Evolutionary conservation across 2,797 vertebrate genomes (phyloP), one percentile per base, ranked within the genome.

Genomic region (Argya squamiceps): DNA sequence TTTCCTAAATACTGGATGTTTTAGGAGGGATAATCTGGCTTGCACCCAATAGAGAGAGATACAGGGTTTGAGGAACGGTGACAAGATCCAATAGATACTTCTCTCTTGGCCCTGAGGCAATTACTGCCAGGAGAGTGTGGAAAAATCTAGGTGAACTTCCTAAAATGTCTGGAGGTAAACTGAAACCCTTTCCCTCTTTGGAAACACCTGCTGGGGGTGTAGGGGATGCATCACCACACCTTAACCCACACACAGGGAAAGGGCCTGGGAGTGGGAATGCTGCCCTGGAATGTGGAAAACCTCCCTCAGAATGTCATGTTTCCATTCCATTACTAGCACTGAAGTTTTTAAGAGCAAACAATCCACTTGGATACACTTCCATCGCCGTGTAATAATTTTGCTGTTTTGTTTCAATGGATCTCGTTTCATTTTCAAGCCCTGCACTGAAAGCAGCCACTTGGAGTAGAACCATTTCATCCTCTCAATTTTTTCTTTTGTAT

Each of bases 401-500:
- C 46, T 49, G 41, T 47, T 91, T 71, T 34, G 20, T 62, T 67
- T 37, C 11, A 12, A 37, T 37, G 37, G 37, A 37, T 37, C 37
- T 74, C 4, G 8, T 71, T 81, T 69, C 12, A 2, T 90, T 89
- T 93, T 55, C n/a, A 59, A 50, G 84, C 47, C 11, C 47, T 82
- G 27, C 29, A 8, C n/a, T 53, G 49, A 63, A 76, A 80, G 63
- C 34, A 34, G 49, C 0, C 2, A 18, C 39, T 70, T 73, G 64
- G 56, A 84, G 41, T 59, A 65, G 71, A 91, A 70, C 27, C 27
- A 9, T 91, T 60, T 43, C 32, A 39, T 82, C 41, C 39, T 53
- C 49, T 53, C 68, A 64, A 68, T 91, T 85, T 50, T 68, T 84
- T 53, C 71, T 82, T 82, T 67, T 82, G 36, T 83, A 37, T 71